Conservation (phyloP, 2,113 vertebrate species). For the Sterrhoptilus dennistouni region DNA sequence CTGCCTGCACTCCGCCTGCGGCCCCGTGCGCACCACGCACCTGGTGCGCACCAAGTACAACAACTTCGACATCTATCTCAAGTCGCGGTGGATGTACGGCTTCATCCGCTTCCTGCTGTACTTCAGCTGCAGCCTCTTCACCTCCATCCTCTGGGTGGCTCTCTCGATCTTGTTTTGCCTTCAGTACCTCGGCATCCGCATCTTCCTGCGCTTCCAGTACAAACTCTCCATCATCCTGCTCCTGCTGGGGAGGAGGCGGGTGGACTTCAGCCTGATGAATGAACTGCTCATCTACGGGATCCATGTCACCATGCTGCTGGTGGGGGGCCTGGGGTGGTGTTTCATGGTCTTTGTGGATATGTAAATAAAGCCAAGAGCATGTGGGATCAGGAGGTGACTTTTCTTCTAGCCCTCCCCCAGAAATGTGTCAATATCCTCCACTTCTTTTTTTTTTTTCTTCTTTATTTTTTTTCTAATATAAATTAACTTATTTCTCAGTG, state of each 20-base stretch:
- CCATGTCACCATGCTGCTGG: constrained; percentile 95
- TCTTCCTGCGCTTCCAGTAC: constrained; percentile 93
- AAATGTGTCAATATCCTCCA: background rate
- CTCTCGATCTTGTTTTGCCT: constrained; percentile 91
- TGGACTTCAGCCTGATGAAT: constrained; percentile 92
- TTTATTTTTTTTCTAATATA: background rate
- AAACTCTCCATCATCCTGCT: constrained; percentile 93
- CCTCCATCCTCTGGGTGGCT: constrained; percentile 93
- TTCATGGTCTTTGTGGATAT: constrained; percentile 99
- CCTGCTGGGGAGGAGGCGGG: constrained; percentile 85
- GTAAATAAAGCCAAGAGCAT: constrained; percentile 76
- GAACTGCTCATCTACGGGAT: constrained; percentile 94
- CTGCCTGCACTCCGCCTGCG: constrained; percentile 96
- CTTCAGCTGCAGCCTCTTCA: constrained; percentile 96
- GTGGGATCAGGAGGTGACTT: constrained; percentile 34
- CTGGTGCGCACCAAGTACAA: constrained; percentile 94
- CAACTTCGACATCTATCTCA: constrained; percentile 94
- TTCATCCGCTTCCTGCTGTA: constrained; percentile 95
- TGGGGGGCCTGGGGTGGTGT: constrained; percentile 96
- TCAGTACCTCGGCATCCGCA: constrained; percentile 89
- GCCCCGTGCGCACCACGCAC: constrained; percentile 84
- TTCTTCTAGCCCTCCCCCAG: background rate
- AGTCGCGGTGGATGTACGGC: constrained; percentile 93
- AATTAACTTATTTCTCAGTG: constrained; percentile 48
- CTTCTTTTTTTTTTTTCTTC: background rate